Conservation (phyloP, 2,797 vertebrate species). For the Acanthurus tractus region DNA sequence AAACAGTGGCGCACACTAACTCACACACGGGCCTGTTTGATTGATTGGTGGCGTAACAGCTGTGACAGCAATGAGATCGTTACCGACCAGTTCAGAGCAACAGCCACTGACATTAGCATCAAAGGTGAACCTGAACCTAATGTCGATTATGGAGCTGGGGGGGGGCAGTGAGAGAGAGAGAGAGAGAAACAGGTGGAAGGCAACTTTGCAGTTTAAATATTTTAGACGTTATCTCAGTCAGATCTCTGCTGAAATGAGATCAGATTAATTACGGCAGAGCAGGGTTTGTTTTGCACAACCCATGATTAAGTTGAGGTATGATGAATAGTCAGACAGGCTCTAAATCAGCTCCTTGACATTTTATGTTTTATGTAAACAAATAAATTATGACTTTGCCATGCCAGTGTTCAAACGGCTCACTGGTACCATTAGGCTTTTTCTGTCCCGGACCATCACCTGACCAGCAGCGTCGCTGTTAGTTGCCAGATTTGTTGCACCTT, state of each 20-base stretch:
- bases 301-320: background rate
- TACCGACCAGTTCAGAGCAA: slow-evolving; percentile 52
- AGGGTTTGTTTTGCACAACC: background rate
- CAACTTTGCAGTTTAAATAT: background rate
- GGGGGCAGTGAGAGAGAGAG: background rate
- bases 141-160: slow-evolving; percentile 3
- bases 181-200: slow-evolving; percentile 3
- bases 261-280: background rate
- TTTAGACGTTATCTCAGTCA: background rate
- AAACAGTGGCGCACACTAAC: slow-evolving; percentile 19
- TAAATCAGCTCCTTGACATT: background rate
- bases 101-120: slow-evolving; percentile 57
- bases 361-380: background rate
- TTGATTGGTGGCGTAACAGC: slow-evolving; percentile 74
- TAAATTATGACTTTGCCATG: background rate
- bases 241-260: background rate
- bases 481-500: background rate
- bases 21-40: slow-evolving; percentile 60
- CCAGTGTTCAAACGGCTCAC: background rate
- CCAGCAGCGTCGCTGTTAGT: background rate
- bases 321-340: background rate
- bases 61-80: slow-evolving; percentile 67
- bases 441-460: background rate
- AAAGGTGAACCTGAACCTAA: slow-evolving; percentile 41
- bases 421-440: background rate